Conservation (phyloP, 2,113 vertebrate species). For the Mustelus asterias region DNA sequence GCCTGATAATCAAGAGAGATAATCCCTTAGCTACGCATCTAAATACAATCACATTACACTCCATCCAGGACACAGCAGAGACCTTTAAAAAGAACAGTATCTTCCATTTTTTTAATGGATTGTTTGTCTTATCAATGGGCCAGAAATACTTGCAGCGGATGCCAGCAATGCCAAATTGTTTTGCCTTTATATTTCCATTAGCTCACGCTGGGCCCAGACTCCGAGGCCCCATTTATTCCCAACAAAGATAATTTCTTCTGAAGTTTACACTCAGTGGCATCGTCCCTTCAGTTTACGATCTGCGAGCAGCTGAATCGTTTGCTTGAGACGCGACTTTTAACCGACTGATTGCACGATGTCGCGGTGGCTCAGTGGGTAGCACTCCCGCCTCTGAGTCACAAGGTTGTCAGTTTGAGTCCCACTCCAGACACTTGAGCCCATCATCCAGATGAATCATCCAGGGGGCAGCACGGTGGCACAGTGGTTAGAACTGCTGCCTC, state of each 20-base stretch:
- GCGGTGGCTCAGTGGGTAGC: neutral
- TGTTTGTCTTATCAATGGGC: neutral
- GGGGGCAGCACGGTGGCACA: neutral
- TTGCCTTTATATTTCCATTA: conserved; percentile 15
- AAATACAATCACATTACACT: neutral
- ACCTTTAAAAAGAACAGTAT: neutral
- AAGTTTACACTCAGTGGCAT: neutral
- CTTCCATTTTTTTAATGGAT: neutral
- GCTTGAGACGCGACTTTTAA: neutral
- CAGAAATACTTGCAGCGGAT: neutral
- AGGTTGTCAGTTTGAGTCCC: neutral
- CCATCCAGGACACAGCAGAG: neutral
- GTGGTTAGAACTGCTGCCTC: too few relatives aligned
- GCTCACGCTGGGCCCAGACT: neutral
- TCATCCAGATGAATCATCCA: neutral
- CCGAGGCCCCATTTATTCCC: neutral
- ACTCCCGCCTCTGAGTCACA: neutral
- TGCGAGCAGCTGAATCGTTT: neutral
- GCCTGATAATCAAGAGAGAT: neutral
- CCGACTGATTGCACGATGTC: neutral
- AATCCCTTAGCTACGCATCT: neutral
- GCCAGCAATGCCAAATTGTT: neutral
- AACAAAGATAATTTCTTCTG: neutral
- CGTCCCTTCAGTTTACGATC: neutral
- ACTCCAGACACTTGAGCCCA: neutral